Percentiles rank a stretch among this genome's conserved stretches.
phyloP scores from a whole-genome alignment of 2,888 invertebrate species.

The Galeruca laticollis region DNA sequence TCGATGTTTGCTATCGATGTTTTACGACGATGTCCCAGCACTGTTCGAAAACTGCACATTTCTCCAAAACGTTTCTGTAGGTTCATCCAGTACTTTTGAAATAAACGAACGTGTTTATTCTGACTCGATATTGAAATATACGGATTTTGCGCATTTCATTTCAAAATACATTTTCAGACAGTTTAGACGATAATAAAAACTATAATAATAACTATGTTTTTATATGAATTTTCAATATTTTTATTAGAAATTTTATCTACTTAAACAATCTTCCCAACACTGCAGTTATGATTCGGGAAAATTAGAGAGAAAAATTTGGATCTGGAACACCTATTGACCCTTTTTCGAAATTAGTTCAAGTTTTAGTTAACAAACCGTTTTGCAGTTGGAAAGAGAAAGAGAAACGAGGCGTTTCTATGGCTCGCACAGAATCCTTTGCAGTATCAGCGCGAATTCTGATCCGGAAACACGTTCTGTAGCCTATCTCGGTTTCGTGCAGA shows the following conservation, averaged over 20 bases:
- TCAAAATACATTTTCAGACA: not conserved
- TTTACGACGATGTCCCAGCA: too few species aligned
- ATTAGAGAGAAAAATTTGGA: not conserved
- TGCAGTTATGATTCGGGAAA: not conserved
- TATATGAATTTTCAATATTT: not conserved
- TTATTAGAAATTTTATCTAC: not conserved
- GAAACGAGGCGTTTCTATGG: constrained; percentile 48
- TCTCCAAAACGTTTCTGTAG: too few species aligned
- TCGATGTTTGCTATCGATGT: too few species aligned
- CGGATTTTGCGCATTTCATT: constrained; percentile 23
- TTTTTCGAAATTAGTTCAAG: constrained; percentile 14
- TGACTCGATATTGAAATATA: constrained; percentile 7
- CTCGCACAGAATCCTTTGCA: constrained; percentile 61
- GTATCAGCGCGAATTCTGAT: constrained; percentile 60
- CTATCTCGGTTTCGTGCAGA: constrained; percentile 3
- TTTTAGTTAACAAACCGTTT: constrained; percentile 20
- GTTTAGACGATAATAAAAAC: not conserved
- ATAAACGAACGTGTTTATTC: not conserved
- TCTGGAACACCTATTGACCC: not conserved
- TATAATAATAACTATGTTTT: too few species aligned
- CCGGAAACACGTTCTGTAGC: constrained; percentile 48
- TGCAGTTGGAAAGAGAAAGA: constrained; percentile 24
- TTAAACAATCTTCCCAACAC: not conserved
- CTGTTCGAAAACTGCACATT: too few species aligned
- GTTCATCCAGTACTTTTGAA: too few species aligned